Base-by-base conservation (phyloP, 2,113 vertebrate species). In the Myiozetetes cayanensis region DNA sequence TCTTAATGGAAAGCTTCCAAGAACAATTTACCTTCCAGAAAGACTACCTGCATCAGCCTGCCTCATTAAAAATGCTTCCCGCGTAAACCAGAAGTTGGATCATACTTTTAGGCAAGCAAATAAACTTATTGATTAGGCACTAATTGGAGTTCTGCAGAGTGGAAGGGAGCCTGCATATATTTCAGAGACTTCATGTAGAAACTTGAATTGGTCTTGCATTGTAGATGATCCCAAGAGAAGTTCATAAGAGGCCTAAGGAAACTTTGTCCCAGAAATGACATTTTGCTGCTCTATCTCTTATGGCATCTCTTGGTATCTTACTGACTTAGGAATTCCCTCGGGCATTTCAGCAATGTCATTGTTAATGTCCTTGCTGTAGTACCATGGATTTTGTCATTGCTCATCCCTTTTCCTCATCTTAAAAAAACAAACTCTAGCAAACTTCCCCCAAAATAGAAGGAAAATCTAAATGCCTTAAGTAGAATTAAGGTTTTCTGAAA, bases 1-100 rank as follows among this genome's bases (percentile, higher is more conserved):
- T 95, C 46, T 87, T 95, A 78, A 91, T 96, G 96, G 96, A 97
- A 94, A 87, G 91, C 58, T 95, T 97, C 96, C 95, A 97, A 96
- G 93, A 96, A 76, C 74, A 85, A 93, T 94, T 82, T 91, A 95
- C 84, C 93, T 93, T 95, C 82, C 93, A 91, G 72, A 90, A 90
- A 39, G 79, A 86, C 70, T 93, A 95, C 93, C 94, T 95, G 90
- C 73, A 58, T 94, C 55, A 84, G 63, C 44, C 41, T 94, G 37
- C 81, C 44, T 73, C 58, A 87, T 95, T 91, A 94, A 87, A 94
- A 94, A 96, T 93, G 81, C 93, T 82, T 86, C 80, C 58, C 3
- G 0, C 0, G 8, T 94, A 90, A 91, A 49, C 70, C 62, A 90
- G 90, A 78, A 89, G 90, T 94, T 93, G 88, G 76, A 82, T 93